phyloP scores from a whole-genome alignment of 2,888 invertebrate species.

The Drosophila algonquin region DNA sequence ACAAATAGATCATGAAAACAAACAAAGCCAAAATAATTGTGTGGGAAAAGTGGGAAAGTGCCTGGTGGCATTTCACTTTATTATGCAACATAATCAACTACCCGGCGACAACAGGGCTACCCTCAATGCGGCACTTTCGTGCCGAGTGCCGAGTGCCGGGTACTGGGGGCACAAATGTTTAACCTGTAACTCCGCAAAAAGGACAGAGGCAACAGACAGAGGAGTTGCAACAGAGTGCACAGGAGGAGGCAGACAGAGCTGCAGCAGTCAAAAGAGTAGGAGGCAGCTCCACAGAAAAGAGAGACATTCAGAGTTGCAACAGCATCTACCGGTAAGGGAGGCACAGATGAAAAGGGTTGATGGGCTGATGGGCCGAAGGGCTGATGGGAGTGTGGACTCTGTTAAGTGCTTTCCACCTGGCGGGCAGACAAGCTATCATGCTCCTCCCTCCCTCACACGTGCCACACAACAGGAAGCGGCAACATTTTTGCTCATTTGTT shows the following conservation, averaged over 20 bases:
- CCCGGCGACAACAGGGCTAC: conserved; percentile 34
- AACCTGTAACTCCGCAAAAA: conserved; percentile 36
- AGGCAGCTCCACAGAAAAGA: conserved; percentile 4
- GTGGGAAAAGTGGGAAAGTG: conserved; percentile 33
- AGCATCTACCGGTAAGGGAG: conserved; percentile 40
- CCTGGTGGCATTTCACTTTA: conserved; percentile 73
- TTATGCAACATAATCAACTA: conserved; percentile 72
- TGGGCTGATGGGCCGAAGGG: not conserved
- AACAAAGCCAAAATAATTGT: conserved; percentile 29
- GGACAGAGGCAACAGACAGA: not conserved
- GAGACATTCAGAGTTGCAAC: conserved; percentile 27
- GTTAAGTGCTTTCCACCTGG: conserved; percentile 73
- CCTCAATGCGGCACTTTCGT: conserved; percentile 53
- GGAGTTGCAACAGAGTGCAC: not conserved
- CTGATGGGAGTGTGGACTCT: conserved; percentile 3
- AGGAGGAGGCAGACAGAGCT: not conserved
- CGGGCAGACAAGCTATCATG: conserved; percentile 51
- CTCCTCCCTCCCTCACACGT: conserved; percentile 32
- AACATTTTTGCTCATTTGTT: conserved; percentile 73
- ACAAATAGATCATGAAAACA: conserved; percentile 50
- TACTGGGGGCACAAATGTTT: conserved; percentile 43
- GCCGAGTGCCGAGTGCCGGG: conserved; percentile 39
- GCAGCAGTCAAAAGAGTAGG: not conserved
- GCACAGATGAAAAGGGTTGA: not conserved
- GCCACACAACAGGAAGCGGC: conserved; percentile 53